These are phyloP conservation scores for Myrmecobius fasciatus DNA, from an alignment of 2,113 vertebrate species.

Conservation along the genomic window DNA sequence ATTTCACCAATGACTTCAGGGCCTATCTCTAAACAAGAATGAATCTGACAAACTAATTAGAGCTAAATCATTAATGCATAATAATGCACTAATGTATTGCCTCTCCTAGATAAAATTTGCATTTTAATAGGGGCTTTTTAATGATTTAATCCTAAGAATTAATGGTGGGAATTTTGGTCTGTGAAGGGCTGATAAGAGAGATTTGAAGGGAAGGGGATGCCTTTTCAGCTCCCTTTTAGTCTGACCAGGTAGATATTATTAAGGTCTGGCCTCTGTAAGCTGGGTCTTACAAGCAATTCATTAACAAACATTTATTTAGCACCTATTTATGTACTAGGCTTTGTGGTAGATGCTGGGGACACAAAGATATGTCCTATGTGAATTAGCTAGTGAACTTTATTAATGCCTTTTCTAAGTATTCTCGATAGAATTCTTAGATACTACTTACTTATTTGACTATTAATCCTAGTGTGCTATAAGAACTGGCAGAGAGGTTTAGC, in stretches of 20 bases:
- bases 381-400: neutral
- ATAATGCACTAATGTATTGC: neutral
- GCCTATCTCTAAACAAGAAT: neutral
- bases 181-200: neutral
- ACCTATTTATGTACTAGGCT: neutral
- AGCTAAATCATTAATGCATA: neutral
- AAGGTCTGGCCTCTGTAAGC: neutral
- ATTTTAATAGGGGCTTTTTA: neutral
- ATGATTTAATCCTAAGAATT: neutral
- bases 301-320: neutral
- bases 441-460: slow-evolving; percentile 17
- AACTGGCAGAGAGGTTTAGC: neutral
- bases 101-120: neutral
- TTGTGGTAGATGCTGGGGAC: neutral
- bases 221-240: neutral
- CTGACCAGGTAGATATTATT: neutral
- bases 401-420: slow-evolving; percentile 39
- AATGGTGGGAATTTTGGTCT: neutral
- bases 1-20: neutral
- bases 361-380: neutral
- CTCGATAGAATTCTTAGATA: slow-evolving; percentile 48
- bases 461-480: neutral
- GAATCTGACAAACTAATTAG: neutral
- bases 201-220: neutral
- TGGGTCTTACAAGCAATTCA: neutral